Evolutionary conservation across 2,888 invertebrate species (phyloP), one percentile per base, ranked within the genome.

Genomic region (Clistopyga incitator): DNA sequence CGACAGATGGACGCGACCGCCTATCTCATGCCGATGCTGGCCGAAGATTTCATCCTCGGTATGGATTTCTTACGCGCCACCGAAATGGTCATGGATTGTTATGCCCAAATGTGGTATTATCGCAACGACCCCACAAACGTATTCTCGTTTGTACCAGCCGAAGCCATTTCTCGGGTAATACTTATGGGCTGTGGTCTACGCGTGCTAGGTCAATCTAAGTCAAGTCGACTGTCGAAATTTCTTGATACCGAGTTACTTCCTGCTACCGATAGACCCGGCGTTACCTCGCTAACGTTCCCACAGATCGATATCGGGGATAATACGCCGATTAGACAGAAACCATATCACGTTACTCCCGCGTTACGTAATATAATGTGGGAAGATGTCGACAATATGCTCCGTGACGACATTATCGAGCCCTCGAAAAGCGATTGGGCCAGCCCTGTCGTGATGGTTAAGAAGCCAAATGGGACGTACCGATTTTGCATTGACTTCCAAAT

Each of bases 321-420:
- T 47, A 8, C 61, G n/a, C 68, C 54, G 2, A 74, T 76, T 29
- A 34, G 65, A 11, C 82, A 81, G 45, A 59, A 52, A 11, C 71
- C 75, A 2, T 71, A 82, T 20, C 29, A n/a, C 4, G 82, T 82
- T 0, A 81, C 85, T 0, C 86, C 82, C 6, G 54, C 45, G 3
- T 52, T 84, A 0, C 80, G 29, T 2, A 6, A 29, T 29, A 29
- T 29, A 29, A 29, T 29, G 29, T 29, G 29, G 29, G 29, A 59
- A 0, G 90, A 91, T 78, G 85, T 92, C 0, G 90, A 91, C 47
- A 65, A 87, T 0, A 91, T 92, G 91, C 47, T 92, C 0, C 61
- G 50, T 0, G 29, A 84, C 0, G 89, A 87, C 0, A 88, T 91
- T 0, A 88, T 92, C 0, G 77, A 85, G 25, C 70, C 45, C 0